These are phyloP conservation scores for Brachionus sp. DNA, from an alignment of 1,140 invertebrate genomes.

Conservation along the genomic window DNA sequence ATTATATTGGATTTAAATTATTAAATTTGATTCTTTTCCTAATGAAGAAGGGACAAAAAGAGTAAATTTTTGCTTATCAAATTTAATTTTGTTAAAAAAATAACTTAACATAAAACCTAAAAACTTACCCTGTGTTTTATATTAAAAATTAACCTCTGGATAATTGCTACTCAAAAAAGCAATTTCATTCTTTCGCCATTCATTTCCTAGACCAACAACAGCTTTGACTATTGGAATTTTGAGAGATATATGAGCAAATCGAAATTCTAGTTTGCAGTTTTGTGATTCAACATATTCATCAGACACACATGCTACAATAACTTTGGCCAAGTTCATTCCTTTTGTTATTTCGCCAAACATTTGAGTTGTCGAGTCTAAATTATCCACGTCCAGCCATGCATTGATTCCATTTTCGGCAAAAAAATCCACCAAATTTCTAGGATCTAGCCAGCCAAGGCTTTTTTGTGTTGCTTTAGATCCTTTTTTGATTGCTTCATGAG, in stretches of 20 bases:
- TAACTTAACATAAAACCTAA: neutral
- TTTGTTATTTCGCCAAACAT: neutral
- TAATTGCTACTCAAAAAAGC: conserved; percentile 52
- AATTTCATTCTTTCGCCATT: conserved; percentile 49
- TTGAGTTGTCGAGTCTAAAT: neutral
- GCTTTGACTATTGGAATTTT: neutral
- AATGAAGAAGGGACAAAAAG: no score
- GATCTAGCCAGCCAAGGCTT: conserved; percentile 51
- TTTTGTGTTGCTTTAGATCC: conserved; percentile 47
- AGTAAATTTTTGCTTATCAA: neutral
- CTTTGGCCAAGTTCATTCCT: conserved; percentile 36
- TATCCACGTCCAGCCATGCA: conserved; percentile 53
- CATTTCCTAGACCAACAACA: conserved; percentile 18
- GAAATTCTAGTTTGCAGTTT: conserved; percentile 48
- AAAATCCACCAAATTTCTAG: conserved; percentile 51
- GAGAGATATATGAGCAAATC: conserved; percentile 12
- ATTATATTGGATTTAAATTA: no score
- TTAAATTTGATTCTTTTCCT: no score
- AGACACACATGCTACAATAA: conserved; percentile 40
- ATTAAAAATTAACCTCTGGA: conserved; percentile 53
- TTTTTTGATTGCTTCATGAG: conserved; percentile 51
- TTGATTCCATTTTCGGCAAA: conserved; percentile 51
- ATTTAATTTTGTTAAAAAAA: no score
- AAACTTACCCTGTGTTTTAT: conserved; percentile 48
- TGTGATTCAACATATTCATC: conserved; percentile 52